Conservation (phyloP, 2,113 vertebrate species). For the Ctenodactylus gundi region DNA sequence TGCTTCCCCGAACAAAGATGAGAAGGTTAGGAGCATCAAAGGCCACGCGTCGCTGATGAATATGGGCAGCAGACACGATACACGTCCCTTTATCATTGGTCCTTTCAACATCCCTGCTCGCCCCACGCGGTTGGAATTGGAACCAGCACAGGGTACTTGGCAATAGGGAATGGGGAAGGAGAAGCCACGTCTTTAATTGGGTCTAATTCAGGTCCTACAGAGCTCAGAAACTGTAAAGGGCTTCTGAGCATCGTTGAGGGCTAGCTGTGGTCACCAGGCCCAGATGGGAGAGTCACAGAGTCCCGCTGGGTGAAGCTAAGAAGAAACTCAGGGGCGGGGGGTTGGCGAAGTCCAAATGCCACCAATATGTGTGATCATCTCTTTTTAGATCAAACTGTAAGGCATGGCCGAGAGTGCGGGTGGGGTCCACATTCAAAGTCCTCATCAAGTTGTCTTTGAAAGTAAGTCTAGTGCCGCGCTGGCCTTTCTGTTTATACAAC, state of each 20-base stretch:
- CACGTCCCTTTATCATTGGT: slow-evolving; percentile 73
- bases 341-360: slow-evolving; percentile 80
- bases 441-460: slow-evolving; percentile 82
- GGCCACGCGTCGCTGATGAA: slow-evolving; percentile 70
- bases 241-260: slow-evolving; percentile 70
- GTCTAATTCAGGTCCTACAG: slow-evolving; percentile 77
- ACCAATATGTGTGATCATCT: slow-evolving; percentile 80
- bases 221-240: slow-evolving; percentile 78
- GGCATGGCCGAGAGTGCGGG: slow-evolving; percentile 77
- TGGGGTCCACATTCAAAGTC: slow-evolving; percentile 82
- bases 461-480: slow-evolving; percentile 71
- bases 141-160: slow-evolving; percentile 68
- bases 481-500: slow-evolving; percentile 86
- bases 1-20: slow-evolving; percentile 75
- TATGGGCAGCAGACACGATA: slow-evolving; percentile 70
- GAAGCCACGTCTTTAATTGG: slow-evolving; percentile 73
- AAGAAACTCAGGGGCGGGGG: slow-evolving; percentile 78
- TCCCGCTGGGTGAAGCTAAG: slow-evolving; percentile 77
- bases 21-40: slow-evolving; percentile 76
- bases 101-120: slow-evolving; percentile 77
- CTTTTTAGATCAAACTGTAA: slow-evolving; percentile 80
- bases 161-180: slow-evolving; percentile 67
- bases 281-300: slow-evolving; percentile 56
- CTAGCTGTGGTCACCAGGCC: slow-evolving; percentile 78
- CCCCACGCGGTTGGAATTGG: slow-evolving; percentile 76